Percentiles rank a stretch among this genome's conserved stretches.
Evolutionary conservation across 2,888 invertebrate genomes (phyloP).

Genomic region (Apamea crenata): DNA sequence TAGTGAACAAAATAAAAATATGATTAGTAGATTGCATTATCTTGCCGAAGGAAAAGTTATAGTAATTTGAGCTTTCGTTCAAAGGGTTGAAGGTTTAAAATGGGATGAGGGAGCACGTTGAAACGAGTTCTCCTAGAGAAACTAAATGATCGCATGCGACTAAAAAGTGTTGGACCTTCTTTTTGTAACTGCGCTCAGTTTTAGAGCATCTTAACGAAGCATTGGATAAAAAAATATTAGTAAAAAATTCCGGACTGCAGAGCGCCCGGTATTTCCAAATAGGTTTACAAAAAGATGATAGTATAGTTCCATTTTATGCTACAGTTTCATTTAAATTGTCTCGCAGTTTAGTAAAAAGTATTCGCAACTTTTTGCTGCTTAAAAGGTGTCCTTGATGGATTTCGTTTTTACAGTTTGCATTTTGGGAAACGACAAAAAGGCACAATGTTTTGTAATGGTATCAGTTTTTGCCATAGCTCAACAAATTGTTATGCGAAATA

Average conservation of each 20-base stretch:
- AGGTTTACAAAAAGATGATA: slow-evolving; percentile 43
- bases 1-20: slow-evolving; percentile 52
- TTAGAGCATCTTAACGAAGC: slow-evolving; percentile 74
- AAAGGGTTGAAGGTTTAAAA: slow-evolving; percentile 43
- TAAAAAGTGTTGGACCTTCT: slow-evolving; percentile 55
- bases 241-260: slow-evolving; percentile 45
- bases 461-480: background rate
- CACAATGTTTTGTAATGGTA: background rate
- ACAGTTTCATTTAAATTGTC: slow-evolving; percentile 48
- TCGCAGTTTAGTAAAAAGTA: slow-evolving; percentile 19
- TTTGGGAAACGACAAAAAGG: background rate
- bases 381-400: slow-evolving; percentile 15
- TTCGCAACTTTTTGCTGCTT: slow-evolving; percentile 1
- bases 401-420: background rate
- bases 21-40: slow-evolving; percentile 54
- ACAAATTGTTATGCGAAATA: background rate
- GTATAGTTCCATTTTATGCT: slow-evolving; percentile 43
- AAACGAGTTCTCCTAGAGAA: slow-evolving; percentile 59
- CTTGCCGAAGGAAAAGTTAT: background rate
- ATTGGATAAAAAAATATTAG: slow-evolving; percentile 54
- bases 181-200: slow-evolving; percentile 66
- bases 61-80: slow-evolving; percentile 17
- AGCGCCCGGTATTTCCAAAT: slow-evolving; percentile 48
- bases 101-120: slow-evolving; percentile 36
- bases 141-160: slow-evolving; percentile 61